Conservation (phyloP, 2,797 vertebrate species). For the Brotula barbata region DNA sequence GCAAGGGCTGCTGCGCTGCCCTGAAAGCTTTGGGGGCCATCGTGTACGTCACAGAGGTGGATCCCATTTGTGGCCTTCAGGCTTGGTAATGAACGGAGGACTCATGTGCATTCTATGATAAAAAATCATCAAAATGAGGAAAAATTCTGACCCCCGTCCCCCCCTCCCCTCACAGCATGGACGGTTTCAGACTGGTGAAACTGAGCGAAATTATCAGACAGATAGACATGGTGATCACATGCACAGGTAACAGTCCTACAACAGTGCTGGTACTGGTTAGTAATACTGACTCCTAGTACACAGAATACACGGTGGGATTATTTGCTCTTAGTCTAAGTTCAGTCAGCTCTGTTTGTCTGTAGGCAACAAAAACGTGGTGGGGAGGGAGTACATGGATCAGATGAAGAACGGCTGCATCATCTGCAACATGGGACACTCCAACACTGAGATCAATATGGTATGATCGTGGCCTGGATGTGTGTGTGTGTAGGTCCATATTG, state of each 20-base stretch:
- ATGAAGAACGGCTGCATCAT: conserved; percentile 95
- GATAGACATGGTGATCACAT: conserved; percentile 93
- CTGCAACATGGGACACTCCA: conserved; percentile 98
- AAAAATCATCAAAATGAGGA: conserved; percentile 27
- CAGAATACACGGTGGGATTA: no score
- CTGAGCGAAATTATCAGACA: conserved; percentile 87
- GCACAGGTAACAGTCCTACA: conserved; percentile 84
- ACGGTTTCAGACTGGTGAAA: conserved; percentile 91
- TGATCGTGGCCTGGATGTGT: conserved; percentile 3
- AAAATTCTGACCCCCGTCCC: not conserved
- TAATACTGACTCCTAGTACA: not conserved
- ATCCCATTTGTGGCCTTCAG: conserved; percentile 94
- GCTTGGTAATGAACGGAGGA: conserved; percentile 82
- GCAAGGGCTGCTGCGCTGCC: conserved; percentile 91
- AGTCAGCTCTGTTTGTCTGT: conserved; percentile 10
- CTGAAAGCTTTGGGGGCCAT: conserved; percentile 90
- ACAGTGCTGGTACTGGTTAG: not conserved
- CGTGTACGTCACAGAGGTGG: conserved; percentile 91
- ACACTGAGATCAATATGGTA: conserved; percentile 89
- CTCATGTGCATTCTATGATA: conserved; percentile 31
- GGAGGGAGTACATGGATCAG: conserved; percentile 87
- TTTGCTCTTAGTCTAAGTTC: not conserved
- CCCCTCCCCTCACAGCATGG: conserved; percentile 83
- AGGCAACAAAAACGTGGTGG: conserved; percentile 95
- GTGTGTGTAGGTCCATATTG: not conserved